Evolutionary conservation across 1,140 invertebrate species (phyloP).

Genomic region (Zaprionus ghesquierei): DNA sequence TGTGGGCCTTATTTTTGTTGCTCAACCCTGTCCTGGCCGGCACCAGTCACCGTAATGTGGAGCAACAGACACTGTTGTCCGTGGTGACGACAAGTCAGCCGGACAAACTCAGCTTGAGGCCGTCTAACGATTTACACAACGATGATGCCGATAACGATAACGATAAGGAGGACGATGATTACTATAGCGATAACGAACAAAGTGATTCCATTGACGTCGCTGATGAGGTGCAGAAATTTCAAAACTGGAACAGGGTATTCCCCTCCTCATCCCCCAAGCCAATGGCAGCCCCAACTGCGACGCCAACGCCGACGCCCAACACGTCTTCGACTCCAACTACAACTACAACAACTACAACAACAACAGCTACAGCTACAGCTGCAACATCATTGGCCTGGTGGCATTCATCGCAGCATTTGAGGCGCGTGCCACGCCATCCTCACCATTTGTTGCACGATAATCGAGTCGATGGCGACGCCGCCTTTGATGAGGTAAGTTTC

Average conservation of each 20-base stretch:
- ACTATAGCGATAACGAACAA: conserved; percentile 24
- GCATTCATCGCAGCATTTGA: background rate
- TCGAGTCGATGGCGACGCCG: conserved; percentile 32
- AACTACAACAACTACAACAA: background rate
- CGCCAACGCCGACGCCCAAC: background rate
- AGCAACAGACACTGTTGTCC: background rate
- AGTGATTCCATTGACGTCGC: conserved; percentile 19
- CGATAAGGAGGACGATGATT: conserved; percentile 24
- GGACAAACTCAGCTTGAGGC: background rate
- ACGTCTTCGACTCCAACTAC: background rate
- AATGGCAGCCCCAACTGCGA: background rate
- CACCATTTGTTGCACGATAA: conserved; percentile 34
- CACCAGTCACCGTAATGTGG: background rate
- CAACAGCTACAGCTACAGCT: background rate
- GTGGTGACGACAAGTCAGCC: conserved; percentile 3
- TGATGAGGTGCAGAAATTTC: background rate
- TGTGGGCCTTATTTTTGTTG: background rate
- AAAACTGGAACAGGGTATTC: background rate
- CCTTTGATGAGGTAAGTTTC: conserved; percentile 56
- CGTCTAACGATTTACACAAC: conserved; percentile 5
- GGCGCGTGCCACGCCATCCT: conserved; percentile 51
- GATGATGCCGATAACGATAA: conserved; percentile 5
- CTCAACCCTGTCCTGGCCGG: background rate
- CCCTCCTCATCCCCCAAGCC: background rate
- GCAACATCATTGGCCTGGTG: background rate